A percentile compares a stretch with the other conserved stretches of the same genome.
These are phyloP conservation scores for Brachionus plicatilis DNA, from an alignment of 1,140 invertebrate species.

Conservation along the genomic window DNA sequence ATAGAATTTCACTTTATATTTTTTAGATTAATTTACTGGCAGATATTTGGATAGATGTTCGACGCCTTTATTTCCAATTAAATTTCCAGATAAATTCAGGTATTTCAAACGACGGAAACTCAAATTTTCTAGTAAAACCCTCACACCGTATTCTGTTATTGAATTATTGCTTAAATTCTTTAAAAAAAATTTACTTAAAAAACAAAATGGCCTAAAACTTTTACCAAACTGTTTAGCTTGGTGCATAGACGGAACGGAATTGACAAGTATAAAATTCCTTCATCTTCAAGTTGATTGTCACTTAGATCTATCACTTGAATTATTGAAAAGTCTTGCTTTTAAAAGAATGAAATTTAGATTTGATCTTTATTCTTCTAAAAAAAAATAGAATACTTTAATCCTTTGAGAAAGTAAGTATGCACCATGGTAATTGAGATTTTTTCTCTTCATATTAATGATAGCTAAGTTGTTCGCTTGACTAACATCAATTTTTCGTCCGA, in stretches of 20 bases:
- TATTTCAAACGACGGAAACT: constrained; percentile 24
- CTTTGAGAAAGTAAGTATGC: not conserved
- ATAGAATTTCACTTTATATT: not conserved
- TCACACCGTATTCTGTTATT: constrained; percentile 5
- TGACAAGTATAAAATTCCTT: constrained; percentile 15
- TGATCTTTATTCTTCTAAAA: not conserved
- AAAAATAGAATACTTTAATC: not conserved
- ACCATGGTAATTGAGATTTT: not conserved
- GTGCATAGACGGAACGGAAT: not conserved
- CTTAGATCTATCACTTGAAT: constrained; percentile 3
- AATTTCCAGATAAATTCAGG: constrained; percentile 25
- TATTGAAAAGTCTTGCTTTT: not conserved
- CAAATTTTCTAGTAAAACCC: constrained; percentile 32
- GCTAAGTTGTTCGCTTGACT: not conserved
- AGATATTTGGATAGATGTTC: constrained; percentile 12
- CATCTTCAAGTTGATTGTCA: constrained; percentile 29
- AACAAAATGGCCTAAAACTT: not conserved
- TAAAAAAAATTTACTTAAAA: not conserved
- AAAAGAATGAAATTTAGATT: not conserved
- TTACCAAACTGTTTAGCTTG: constrained; percentile 11
- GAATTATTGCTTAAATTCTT: constrained; percentile 35
- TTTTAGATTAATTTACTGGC: not conserved
- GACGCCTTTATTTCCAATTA: constrained; percentile 1
- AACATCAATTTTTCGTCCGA: not conserved
- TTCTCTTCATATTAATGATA: not conserved